These are phyloP conservation scores for Thermophis baileyi DNA, from an alignment of 2,113 vertebrate genomes.

Conservation along the genomic window DNA sequence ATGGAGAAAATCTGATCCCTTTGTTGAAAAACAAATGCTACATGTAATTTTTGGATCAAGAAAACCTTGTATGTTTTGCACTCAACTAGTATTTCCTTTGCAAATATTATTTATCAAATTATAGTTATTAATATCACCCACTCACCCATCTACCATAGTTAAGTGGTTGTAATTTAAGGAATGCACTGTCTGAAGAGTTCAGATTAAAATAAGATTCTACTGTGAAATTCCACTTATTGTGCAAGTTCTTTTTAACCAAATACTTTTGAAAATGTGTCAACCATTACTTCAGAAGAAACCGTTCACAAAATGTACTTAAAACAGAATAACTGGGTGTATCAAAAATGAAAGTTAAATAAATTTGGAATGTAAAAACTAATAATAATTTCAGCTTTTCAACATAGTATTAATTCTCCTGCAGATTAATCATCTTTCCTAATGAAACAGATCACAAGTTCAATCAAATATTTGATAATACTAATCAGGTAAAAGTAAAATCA, in stretches of 20 bases:
- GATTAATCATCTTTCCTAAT: slow-evolving; percentile 20
- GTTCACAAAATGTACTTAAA: slow-evolving; percentile 48
- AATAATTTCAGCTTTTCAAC: background rate
- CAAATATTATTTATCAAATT: slow-evolving; percentile 25
- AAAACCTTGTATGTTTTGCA: background rate
- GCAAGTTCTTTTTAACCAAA: slow-evolving; percentile 39
- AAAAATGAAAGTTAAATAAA: slow-evolving; percentile 51
- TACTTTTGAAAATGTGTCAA: slow-evolving; percentile 41
- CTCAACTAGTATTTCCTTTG: slow-evolving; percentile 13
- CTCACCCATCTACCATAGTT: background rate
- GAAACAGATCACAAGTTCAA: slow-evolving; percentile 38
- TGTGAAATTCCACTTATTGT: slow-evolving; percentile 43
- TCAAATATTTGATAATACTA: slow-evolving; percentile 28
- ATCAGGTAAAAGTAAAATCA: slow-evolving; percentile 16
- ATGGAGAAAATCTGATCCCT: slow-evolving; percentile 3
- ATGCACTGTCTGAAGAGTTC: slow-evolving; percentile 31
- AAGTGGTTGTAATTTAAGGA: slow-evolving; percentile 17
- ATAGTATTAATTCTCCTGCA: slow-evolving; percentile 42
- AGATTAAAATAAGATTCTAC: slow-evolving; percentile 23
- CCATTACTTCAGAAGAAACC: slow-evolving; percentile 39
- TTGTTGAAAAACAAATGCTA: slow-evolving; percentile 30
- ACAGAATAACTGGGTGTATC: slow-evolving; percentile 42
- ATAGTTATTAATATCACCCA: background rate
- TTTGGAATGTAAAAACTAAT: background rate
- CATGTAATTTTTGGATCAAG: background rate